A percentile compares a stretch with the other conserved stretches of the same genome.
Conservation (phyloP, 2,888 invertebrate species). For the Sesia apiformis region DNA sequence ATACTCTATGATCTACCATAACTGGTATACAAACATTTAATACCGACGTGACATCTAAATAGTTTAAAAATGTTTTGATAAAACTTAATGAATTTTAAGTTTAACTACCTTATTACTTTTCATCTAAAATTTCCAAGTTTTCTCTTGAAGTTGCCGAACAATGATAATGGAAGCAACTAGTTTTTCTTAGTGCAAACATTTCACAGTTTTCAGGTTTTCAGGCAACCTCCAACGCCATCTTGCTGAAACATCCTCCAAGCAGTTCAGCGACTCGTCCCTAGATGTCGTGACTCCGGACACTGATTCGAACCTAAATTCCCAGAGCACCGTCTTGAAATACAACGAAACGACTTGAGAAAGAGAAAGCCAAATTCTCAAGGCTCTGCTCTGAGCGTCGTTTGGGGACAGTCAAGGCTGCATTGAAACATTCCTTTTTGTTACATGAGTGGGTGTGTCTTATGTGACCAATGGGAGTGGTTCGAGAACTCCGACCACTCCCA, state of each 20-base stretch:
- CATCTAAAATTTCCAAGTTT: too few relatives aligned
- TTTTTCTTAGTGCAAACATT: too few relatives aligned
- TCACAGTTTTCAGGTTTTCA: neutral
- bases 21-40: too few relatives aligned
- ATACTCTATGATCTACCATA: too few relatives aligned
- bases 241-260: slow-evolving; percentile 20
- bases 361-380: slow-evolving; percentile 69
- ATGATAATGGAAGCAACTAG: too few relatives aligned
- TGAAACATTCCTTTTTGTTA: slow-evolving; percentile 54
- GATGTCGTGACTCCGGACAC: slow-evolving; percentile 52
- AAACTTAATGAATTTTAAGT: too few relatives aligned
- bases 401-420: slow-evolving; percentile 31
- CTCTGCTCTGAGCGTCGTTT: slow-evolving; percentile 35
- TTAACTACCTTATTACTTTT: too few relatives aligned
- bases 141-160: too few relatives aligned
- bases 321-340: slow-evolving; percentile 62
- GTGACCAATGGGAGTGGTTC: slow-evolving; percentile 58
- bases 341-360: slow-evolving; percentile 51
- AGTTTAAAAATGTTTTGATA: too few relatives aligned
- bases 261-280: slow-evolving; percentile 25
- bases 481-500: slow-evolving; percentile 49
- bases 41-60: too few relatives aligned
- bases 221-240: slow-evolving; percentile 53
- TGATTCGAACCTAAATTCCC: slow-evolving; percentile 50
- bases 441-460: slow-evolving; percentile 47